Base-by-base conservation (phyloP, 2,797 vertebrate species). In the Aulostomus chinensis region DNA sequence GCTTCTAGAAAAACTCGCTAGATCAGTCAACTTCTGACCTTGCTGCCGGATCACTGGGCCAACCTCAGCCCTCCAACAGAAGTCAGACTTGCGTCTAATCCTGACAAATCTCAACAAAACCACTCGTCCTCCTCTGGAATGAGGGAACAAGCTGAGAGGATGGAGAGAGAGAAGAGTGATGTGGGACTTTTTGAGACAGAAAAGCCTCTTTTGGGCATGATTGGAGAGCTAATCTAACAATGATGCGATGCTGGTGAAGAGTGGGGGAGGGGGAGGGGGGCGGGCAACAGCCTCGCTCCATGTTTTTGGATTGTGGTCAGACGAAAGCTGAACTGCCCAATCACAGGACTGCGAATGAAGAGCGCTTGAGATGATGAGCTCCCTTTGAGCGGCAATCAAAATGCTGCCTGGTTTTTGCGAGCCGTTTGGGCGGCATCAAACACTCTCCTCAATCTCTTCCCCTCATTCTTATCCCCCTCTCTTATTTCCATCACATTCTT, bases 331-430 rank as follows among this genome's bases (percentile, higher is more conserved):
- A 64, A 63, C 67, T 22, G 38, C 13, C 49, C 79, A 54, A 70
- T 81, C 76, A 81, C 59, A 16, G 48, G 62, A 57, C 65, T 16
- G 64, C 4, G 17, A 77, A 45, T 81, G 81, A 76, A 87, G 83
- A 77, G 75, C 43, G 74, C 81, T 81, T 29, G 40, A 85, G 78
- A 82, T 78, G 81, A 88, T 78, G 86, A 88, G 78, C 71, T 75
- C 66, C 80, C 82, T 86, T 84, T 85, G 83, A 85, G 80, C 76
- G 10, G 78, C 76, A 85, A 84, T 88, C 86, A 83, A 80, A 88
- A 88, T 53, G 69, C 73, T 42, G 73, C 72, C 62, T 41, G 61
- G 69, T n/a, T 80, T 88, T 76, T 74, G 63, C 58, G 33, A 58
- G 66, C 65, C 43, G 54, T 7, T 69, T 58, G 78, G 78, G 69